Percentiles rank a stretch among this genome's conserved stretches.
phyloP scores from a whole-genome alignment of 2,888 invertebrate genomes.

The Drosophila longiperda region DNA sequence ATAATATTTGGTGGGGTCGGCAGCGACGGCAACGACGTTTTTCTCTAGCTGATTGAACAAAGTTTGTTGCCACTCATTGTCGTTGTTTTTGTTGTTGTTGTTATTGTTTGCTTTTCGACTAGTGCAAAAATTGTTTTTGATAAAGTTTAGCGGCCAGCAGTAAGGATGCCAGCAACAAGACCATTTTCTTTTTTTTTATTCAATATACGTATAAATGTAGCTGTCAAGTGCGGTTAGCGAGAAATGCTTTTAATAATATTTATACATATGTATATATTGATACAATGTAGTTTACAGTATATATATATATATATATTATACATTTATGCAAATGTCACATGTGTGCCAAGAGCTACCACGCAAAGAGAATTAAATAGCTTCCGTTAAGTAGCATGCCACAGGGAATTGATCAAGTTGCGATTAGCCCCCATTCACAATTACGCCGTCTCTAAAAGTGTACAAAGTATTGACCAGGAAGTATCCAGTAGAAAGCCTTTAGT shows the following conservation, averaged over 20 bases:
- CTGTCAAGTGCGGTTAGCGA: constrained; percentile 38
- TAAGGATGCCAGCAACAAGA: constrained; percentile 36
- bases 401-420: neutral
- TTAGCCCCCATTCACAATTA: neutral
- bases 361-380: neutral
- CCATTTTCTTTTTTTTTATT: constrained; percentile 7
- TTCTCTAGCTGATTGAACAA: constrained; percentile 75
- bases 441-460: neutral
- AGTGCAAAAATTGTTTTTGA: constrained; percentile 56
- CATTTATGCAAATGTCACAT: neutral
- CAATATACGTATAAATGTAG: constrained; percentile 17
- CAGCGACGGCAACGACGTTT: constrained; percentile 55
- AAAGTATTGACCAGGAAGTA: neutral
- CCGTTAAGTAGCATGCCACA: neutral
- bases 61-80: constrained; percentile 55
- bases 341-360: neutral
- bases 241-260: constrained; percentile 32
- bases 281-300: neutral
- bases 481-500: neutral
- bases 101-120: constrained; percentile 44
- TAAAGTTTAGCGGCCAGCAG: constrained; percentile 49
- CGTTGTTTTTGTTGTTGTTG: constrained; percentile 30
- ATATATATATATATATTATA: neutral
- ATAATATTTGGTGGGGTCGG: constrained; percentile 70
- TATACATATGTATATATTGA: constrained; percentile 21